Base-by-base conservation (phyloP, 1,140 invertebrate species). In the Chlorops oryzae region DNA sequence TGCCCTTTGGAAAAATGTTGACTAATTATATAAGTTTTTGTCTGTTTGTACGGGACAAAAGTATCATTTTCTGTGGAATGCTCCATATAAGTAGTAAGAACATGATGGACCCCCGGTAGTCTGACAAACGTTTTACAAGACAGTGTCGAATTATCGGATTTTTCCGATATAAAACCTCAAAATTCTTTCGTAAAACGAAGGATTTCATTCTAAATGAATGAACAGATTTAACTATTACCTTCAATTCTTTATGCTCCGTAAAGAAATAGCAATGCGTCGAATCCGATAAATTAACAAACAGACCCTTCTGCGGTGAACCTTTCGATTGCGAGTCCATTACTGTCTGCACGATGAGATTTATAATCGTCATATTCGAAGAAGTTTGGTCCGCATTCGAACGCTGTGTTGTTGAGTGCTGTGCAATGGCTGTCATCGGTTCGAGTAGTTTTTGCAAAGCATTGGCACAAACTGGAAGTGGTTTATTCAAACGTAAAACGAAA, bases 261-360 rank as follows among this genome's bases (percentile, higher is more conserved):
- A 97, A 80, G 69, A 92, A 92, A 68, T 96, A 97, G 65, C 90
- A 92, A 68, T 98, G 94, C 27, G 85, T 84, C 63, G 96, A 92
- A 65, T 95, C 92, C 0, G 91, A 90, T 22, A 96, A 75, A 40
- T 85, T 87, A 81, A 93, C 75, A 49, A 78, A 81, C 0, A 72
- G 43, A 0, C 69, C 70, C 23, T 62, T 67, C 41, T 65, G 57
- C n/a, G n/a, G n/a, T 1, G 58, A 55, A 23, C 52, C 61, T 22
- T 46, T 61, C 6, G 67, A 55, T 5, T 54, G 47, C 17, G 66
- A 58, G 13, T 57, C 59, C 0, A 65, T 64, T 1, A 61, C 63
- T 0, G 60, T 65, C 35, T 65, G 59, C 5, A 68, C 60, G 47
- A 66, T 62, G 1, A 70, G 35, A 50, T 57, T 61, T 20, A 71